Base-by-base conservation (phyloP, 2,888 invertebrate species). In the Peribatodes rhomboidaria region DNA sequence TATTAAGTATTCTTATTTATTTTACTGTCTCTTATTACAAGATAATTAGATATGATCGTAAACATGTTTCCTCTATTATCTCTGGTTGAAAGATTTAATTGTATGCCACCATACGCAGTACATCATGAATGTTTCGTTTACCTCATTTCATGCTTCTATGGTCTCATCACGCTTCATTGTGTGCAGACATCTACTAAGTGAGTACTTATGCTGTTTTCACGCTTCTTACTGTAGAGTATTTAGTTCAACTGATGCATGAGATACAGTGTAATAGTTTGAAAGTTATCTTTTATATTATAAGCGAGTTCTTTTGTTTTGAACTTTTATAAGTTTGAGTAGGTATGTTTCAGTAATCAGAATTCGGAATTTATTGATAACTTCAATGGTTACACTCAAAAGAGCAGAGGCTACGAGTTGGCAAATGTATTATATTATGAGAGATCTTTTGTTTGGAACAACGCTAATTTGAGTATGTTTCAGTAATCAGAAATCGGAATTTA, bases 71-170 rank as follows among this genome's bases (percentile, higher is more conserved):
- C 65, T 47, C 61, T 47, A 47, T 69, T 56, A 22, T 72, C 55
- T 65, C 64, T 71, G 73, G 67, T 68, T 69, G 64, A 72, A 65
- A 61, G 69, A 69, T 68, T 71, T 67, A 47, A 65, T 61, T 69
- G 65, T 66, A 63, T 67, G 65, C 60, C 66, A 65, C 60, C 35
- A 35, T 35, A 35, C 1, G 11, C 10, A 35, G 18, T 52, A 35
- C 56, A 50, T 60, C 37, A 58, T 65, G 61, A 66, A 66, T 70
- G 59, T 68, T 61, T 68, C 65, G 61, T 68, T 70, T 70, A 70
- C 64, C 67, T 72, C 68, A 72, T 72, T 72, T 72, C 72, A 72
- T 70, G 72, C 70, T 72, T 72, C 72, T 68, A 56, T 70, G 72
- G 64, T 67, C 66, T 57, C 66, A 64, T 62, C 71, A 63, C 61